Evolutionary conservation across 2,113 vertebrate species (phyloP).

Genomic region (Psittacula cyanocephala): DNA sequence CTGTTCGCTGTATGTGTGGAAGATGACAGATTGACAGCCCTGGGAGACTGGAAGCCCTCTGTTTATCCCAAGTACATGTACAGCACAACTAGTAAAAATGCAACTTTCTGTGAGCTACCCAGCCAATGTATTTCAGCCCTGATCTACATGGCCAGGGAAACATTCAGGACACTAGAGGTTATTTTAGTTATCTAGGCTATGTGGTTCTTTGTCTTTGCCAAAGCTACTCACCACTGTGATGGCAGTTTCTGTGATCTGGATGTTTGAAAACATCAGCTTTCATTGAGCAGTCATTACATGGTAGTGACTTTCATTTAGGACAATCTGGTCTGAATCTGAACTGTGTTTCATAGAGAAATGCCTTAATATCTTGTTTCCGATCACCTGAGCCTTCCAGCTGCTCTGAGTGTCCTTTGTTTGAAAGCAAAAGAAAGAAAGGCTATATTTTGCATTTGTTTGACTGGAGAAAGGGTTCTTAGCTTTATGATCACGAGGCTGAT

Average conservation of each 20-base stretch:
- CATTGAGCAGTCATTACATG: background rate
- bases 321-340: background rate
- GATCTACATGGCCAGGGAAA: background rate
- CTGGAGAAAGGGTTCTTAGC: background rate
- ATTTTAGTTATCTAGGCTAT: background rate
- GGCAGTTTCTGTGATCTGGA: background rate
- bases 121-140: background rate
- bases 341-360: background rate
- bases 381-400: background rate
- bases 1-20: background rate
- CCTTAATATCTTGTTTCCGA: background rate
- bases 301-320: background rate
- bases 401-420: background rate
- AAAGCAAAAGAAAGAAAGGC: background rate
- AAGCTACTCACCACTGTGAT: background rate
- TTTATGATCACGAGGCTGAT: background rate
- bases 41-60: constrained; percentile 39
- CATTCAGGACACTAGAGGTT: background rate
- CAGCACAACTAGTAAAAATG: background rate
- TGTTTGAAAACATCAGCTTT: background rate
- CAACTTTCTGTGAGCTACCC: background rate
- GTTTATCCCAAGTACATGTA: constrained; percentile 38
- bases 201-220: background rate
- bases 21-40: constrained; percentile 61
- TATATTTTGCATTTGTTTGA: background rate